Base-by-base conservation (phyloP, 1,140 invertebrate genomes). In the Pantala flavescens region DNA sequence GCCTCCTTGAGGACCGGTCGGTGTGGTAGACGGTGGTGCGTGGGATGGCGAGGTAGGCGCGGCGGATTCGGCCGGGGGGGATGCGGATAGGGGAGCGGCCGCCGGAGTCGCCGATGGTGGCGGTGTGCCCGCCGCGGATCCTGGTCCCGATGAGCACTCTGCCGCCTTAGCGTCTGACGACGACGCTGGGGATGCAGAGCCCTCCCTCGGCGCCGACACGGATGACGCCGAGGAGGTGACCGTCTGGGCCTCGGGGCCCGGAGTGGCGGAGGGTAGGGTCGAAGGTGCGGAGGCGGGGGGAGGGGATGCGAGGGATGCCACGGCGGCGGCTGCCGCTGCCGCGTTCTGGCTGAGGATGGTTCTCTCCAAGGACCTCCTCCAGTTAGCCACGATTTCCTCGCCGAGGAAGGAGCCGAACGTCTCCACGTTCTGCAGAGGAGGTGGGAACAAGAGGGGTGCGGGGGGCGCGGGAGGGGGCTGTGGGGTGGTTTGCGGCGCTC, bases 331-430 rank as follows among this genome's bases (percentile, higher is more conserved):
- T 72, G 77, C 83, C 81, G 79, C 72, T 71, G 77, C 43, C 42
- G 71, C 55, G 24, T 63, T 71, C 76, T 85, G 83, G 77, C 80
- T 85, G 78, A 88, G 83, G 79, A 88, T 86, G 77, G 87, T 86
- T 74, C 87, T 84, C 82, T 91, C 89, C 79, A 91, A 84, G 78
- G 87, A 88, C 78, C 89, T 86, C 80, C 90, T 86, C 90, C 90
- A 92, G 81, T 90, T 90, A 77, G 90, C 89, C 77, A 91, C 90
- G 77, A 92, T 90, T 81, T 92, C 90, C 82, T 92, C 90, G 79
- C 90, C 90, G 75, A 91, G 84, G 76, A 91, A 85, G 70, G 87
- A 87, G 78, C 89, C 88, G 81, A 90, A 90, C 28, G 87, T 86
- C 81, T 90, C 89, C 78, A 90, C 88, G 80, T 88, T 90, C 82